Evolutionary conservation across 2,888 invertebrate species (phyloP).

Genomic region (Venusia cambrica): DNA sequence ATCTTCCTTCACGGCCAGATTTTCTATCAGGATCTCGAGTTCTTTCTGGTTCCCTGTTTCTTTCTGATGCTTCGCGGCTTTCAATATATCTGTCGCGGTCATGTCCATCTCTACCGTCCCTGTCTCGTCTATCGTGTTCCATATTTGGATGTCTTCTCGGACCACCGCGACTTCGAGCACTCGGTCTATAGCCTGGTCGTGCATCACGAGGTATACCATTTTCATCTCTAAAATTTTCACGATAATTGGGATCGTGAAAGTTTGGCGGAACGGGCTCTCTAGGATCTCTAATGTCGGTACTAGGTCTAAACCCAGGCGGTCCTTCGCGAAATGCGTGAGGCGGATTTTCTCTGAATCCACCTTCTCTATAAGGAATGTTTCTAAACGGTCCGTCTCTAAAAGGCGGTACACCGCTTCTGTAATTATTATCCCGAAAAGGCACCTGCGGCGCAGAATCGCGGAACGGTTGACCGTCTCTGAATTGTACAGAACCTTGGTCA

Average conservation of each 20-base stretch:
- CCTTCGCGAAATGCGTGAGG: conserved; percentile 63
- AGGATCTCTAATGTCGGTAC: conserved; percentile 60
- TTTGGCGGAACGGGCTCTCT: conserved; percentile 54
- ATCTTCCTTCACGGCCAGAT: conserved; percentile 42
- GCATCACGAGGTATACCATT: conserved; percentile 50
- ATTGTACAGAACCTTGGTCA: conserved; percentile 62
- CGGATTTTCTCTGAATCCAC: conserved; percentile 59
- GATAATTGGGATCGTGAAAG: conserved; percentile 63
- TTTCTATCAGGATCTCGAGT: conserved; percentile 41
- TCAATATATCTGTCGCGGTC: conserved; percentile 65
- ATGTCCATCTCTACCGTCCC: conserved; percentile 61
- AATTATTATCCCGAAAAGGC: conserved; percentile 58
- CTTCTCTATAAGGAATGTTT: conserved; percentile 61
- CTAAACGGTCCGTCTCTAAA: conserved; percentile 62
- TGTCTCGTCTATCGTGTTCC: conserved; percentile 69
- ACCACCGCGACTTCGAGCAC: conserved; percentile 51
- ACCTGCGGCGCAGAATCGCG: conserved; percentile 53
- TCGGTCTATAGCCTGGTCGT: conserved; percentile 55
- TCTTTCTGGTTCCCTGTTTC: conserved; percentile 63
- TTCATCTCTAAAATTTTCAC: conserved; percentile 65
- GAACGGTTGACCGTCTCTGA: conserved; percentile 55
- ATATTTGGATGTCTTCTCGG: conserved; percentile 59
- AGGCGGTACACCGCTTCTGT: conserved; percentile 55
- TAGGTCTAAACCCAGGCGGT: conserved; percentile 55
- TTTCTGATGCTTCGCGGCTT: conserved; percentile 62